Evolutionary conservation across 1,140 invertebrate genomes (phyloP).

Genomic region (Amphibalanus amphitrite): DNA sequence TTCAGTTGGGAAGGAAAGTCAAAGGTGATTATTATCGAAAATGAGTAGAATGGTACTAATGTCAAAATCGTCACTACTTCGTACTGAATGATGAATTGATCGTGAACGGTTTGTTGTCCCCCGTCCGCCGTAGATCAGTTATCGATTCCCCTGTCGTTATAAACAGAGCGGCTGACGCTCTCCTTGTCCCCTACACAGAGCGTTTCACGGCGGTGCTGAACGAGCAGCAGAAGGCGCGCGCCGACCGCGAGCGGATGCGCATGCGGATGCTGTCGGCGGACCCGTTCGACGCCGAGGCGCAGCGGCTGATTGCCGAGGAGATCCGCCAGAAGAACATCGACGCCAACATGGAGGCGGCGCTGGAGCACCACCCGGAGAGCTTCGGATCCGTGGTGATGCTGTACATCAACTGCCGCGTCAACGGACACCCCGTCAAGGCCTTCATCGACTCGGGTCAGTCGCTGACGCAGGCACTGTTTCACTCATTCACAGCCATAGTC

Average conservation of each 20-base stretch:
- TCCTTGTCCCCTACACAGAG: constrained; percentile 34
- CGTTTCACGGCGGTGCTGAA: constrained; percentile 61
- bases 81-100: no score
- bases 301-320: constrained; percentile 85
- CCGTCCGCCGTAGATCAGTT: no score
- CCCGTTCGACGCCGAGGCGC: constrained; percentile 88
- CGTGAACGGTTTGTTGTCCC: no score
- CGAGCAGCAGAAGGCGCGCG: constrained; percentile 57
- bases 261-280: constrained; percentile 76
- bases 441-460: constrained; percentile 81
- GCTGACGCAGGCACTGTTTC: no score
- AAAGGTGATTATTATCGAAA: no score
- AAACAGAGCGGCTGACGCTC: no score
- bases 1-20: no score
- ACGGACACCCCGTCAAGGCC: constrained; percentile 88
- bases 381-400: constrained; percentile 96
- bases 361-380: constrained; percentile 94
- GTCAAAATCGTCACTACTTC: no score
- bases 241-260: constrained; percentile 60
- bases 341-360: constrained; percentile 95
- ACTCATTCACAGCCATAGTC: no score
- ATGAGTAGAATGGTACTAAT: no score
- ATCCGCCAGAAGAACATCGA: constrained; percentile 80
- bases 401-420: constrained; percentile 90
- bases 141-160: no score